Evolutionary conservation across 2,113 vertebrate genomes (phyloP).

Genomic region (Hydrochoerus hydrochaeris): DNA sequence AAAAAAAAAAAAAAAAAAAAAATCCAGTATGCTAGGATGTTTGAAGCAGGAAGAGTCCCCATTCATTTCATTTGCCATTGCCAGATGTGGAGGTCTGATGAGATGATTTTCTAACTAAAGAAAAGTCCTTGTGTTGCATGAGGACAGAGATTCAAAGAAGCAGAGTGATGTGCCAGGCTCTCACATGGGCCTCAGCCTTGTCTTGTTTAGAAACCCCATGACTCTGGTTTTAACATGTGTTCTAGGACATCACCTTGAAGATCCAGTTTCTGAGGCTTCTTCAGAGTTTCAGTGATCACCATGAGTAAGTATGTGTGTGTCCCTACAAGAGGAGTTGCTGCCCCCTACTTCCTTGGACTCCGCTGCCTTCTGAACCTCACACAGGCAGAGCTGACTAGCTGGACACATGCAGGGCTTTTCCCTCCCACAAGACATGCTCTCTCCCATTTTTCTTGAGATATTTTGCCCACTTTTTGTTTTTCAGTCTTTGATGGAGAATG

Average conservation of each 20-base stretch:
- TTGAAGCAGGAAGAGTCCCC: conserved; percentile 25
- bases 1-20: no score
- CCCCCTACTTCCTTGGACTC: not conserved
- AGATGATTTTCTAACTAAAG: conserved; percentile 19
- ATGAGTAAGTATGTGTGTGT: conserved; percentile 92
- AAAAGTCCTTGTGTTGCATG: not conserved
- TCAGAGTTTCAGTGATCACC: conserved; percentile 99
- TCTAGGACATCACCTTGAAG: conserved; percentile 98
- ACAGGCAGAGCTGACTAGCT: not conserved
- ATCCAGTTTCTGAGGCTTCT: conserved; percentile 98
- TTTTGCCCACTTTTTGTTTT: not conserved
- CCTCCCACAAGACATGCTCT: not conserved
- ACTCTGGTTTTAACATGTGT: conserved; percentile 33
- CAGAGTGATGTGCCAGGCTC: not conserved
- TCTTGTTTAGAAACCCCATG: not conserved
- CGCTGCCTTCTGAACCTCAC: not conserved
- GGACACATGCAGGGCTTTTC: not conserved
- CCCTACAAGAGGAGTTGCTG: not conserved
- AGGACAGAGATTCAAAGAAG: conserved; percentile 25
- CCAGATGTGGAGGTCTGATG: not conserved
- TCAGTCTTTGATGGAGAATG: not conserved
- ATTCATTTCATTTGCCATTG: not conserved
- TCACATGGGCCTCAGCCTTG: not conserved
- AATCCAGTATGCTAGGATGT: not conserved
- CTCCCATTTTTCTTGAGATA: not conserved